Conservation (phyloP, 2,797 vertebrate species). For the Cetoscarus ocellatus region DNA sequence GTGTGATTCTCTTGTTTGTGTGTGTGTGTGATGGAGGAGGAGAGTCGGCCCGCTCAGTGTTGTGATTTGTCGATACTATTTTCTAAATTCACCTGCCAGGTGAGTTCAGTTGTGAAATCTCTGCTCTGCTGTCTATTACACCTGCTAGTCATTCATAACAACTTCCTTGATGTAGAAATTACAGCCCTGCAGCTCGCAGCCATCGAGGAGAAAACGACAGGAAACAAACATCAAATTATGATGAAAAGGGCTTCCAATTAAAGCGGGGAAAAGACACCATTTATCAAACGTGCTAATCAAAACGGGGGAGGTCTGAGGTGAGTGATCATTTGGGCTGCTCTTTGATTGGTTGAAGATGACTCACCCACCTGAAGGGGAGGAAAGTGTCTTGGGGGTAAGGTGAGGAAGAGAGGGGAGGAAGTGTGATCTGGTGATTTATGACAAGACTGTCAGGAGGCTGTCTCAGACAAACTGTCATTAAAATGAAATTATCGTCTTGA, state of each 20-base stretch:
- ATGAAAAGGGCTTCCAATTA: slow-evolving; percentile 86
- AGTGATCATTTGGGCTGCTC: slow-evolving; percentile 87
- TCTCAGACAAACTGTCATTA: slow-evolving; percentile 94
- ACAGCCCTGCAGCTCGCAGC: slow-evolving; percentile 71
- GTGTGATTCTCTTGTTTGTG: neutral
- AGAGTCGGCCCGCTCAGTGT: slow-evolving; percentile 17
- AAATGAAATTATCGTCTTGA: slow-evolving; percentile 93
- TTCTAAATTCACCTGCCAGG: slow-evolving; percentile 53
- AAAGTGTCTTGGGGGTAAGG: slow-evolving; percentile 94
- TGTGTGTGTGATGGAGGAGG: slow-evolving; percentile 11
- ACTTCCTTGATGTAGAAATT: slow-evolving; percentile 83
- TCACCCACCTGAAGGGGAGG: slow-evolving; percentile 92
- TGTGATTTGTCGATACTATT: slow-evolving; percentile 59
- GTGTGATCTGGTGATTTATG: slow-evolving; percentile 96
- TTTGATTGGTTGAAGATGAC: slow-evolving; percentile 94
- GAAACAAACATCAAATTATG: slow-evolving; percentile 88
- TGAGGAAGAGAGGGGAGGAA: slow-evolving; percentile 85
- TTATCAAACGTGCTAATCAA: slow-evolving; percentile 91
- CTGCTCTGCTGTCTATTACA: slow-evolving; percentile 70
- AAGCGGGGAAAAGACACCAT: slow-evolving; percentile 82
- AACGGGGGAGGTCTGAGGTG: slow-evolving; percentile 87
- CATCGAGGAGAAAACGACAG: slow-evolving; percentile 82
- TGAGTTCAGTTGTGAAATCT: slow-evolving; percentile 48
- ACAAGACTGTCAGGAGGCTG: slow-evolving; percentile 87
- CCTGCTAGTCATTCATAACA: slow-evolving; percentile 83